Percentiles rank a stretch among this genome's conserved stretches.
phyloP scores from a whole-genome alignment of 2,888 invertebrate species.

The Caenorhabditis uteleia region DNA sequence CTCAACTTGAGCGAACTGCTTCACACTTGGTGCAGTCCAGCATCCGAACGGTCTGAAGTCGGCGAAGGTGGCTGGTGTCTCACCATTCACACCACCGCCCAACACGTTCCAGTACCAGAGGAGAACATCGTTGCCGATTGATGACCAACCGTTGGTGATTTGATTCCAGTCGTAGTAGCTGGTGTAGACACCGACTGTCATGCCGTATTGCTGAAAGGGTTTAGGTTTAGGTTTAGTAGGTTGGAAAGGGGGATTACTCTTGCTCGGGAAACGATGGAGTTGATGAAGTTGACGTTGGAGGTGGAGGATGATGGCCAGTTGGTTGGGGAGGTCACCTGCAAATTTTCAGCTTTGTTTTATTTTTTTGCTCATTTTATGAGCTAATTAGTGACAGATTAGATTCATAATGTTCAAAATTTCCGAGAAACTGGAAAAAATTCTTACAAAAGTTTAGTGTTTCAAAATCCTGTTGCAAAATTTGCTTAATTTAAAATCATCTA shows the following conservation, averaged over 20 bases:
- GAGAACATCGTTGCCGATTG: conserved; percentile 25
- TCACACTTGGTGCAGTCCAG: conserved; percentile 45
- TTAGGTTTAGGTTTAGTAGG: not conserved
- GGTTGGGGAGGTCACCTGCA: conserved; percentile 56
- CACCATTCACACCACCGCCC: conserved; percentile 45
- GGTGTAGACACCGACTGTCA: conserved; percentile 52
- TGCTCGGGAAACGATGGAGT: conserved; percentile 38
- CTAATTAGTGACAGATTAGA: no score
- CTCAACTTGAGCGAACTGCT: conserved; percentile 53
- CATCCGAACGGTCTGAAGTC: conserved; percentile 53
- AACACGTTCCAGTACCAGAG: conserved; percentile 54
- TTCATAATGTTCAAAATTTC: no score
- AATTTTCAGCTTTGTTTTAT: no score
- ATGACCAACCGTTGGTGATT: conserved; percentile 45
- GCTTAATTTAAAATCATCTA: no score
- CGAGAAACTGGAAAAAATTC: no score
- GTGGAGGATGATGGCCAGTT: conserved; percentile 42
- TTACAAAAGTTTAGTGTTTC: no score
- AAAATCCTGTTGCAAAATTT: no score
- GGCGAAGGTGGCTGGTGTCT: conserved; percentile 42
- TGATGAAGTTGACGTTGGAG: conserved; percentile 50
- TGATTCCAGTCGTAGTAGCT: conserved; percentile 51
- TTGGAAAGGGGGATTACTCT: conserved; percentile 20
- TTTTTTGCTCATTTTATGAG: conserved; percentile 3
- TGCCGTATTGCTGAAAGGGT: conserved; percentile 39